Evolutionary conservation across 2,888 invertebrate genomes (phyloP).

Genomic region (Polyommatus icarus): DNA sequence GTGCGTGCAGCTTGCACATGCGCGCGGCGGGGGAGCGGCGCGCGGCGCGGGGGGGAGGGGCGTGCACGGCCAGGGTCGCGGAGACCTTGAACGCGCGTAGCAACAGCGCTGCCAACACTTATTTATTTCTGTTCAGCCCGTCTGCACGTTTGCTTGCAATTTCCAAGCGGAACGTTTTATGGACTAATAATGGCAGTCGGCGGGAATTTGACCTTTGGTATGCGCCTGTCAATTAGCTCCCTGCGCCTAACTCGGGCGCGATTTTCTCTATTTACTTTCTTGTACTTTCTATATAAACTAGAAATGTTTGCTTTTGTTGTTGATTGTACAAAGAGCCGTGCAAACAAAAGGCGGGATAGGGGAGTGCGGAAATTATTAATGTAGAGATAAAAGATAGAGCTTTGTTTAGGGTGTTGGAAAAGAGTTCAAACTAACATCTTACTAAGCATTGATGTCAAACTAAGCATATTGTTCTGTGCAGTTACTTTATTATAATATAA

Average conservation of each 20-base stretch:
- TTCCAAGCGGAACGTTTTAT: conserved; percentile 66
- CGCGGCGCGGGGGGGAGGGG: conserved; percentile 43
- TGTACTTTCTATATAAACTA: not conserved
- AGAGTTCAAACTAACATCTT: not conserved
- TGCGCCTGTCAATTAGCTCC: conserved; percentile 37
- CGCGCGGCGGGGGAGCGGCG: conserved; percentile 43
- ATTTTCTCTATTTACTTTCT: conserved; percentile 12
- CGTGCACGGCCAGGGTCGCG: conserved; percentile 65
- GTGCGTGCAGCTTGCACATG: conserved; percentile 43
- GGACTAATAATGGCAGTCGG: conserved; percentile 55
- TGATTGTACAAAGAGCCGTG: not conserved
- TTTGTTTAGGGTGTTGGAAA: not conserved
- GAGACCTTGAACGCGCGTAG: conserved; percentile 76
- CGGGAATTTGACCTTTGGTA: conserved; percentile 42
- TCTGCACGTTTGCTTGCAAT: conserved; percentile 67
- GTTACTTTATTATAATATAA: not conserved
- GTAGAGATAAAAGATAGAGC: not conserved
- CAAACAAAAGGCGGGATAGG: not conserved
- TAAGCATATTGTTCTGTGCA: not conserved
- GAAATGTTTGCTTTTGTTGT: not conserved
- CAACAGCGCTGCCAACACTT: conserved; percentile 66
- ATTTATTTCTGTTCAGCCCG: conserved; percentile 73
- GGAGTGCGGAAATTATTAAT: not conserved
- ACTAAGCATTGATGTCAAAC: not conserved
- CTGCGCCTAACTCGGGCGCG: conserved; percentile 6